These are phyloP conservation scores for Drosophila repleta DNA, from an alignment of 1,140 invertebrate genomes.

Conservation along the genomic window DNA sequence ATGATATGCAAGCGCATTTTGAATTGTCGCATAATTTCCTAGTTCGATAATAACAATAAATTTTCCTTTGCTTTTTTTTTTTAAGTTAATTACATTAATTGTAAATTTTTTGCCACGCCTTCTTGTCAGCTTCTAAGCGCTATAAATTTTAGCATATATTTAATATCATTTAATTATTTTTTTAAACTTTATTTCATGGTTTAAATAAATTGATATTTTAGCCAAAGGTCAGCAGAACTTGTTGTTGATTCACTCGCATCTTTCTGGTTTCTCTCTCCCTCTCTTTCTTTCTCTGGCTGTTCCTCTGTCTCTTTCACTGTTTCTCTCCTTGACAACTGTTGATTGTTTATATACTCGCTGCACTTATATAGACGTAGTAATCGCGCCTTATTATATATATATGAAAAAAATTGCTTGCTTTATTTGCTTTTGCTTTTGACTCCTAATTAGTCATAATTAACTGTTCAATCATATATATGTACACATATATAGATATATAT, in stretches of 20 bases:
- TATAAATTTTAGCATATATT: slow-evolving; percentile 10
- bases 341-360: slow-evolving; percentile 35
- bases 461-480: slow-evolving; percentile 44
- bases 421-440: slow-evolving; percentile 66
- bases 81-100: background rate
- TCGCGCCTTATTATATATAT: slow-evolving; percentile 33
- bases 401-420: background rate
- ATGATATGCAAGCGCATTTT: slow-evolving; percentile 27
- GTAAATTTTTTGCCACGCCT: background rate
- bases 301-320: background rate
- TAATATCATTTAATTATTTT: background rate
- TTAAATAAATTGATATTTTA: slow-evolving; percentile 50
- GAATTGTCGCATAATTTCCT: slow-evolving; percentile 40
- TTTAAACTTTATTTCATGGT: slow-evolving; percentile 17
- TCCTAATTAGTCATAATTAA: slow-evolving; percentile 74
- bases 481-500: background rate
- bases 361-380: slow-evolving; percentile 47
- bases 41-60: slow-evolving; percentile 40
- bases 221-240: slow-evolving; percentile 48
- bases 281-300: background rate
- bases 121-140: slow-evolving; percentile 1
- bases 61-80: background rate
- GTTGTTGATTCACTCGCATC: slow-evolving; percentile 51
- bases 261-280: background rate
- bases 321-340: slow-evolving; percentile 6